Evolutionary conservation across 2,797 vertebrate species (phyloP).

Genomic region (Steatocranus sp.): DNA sequence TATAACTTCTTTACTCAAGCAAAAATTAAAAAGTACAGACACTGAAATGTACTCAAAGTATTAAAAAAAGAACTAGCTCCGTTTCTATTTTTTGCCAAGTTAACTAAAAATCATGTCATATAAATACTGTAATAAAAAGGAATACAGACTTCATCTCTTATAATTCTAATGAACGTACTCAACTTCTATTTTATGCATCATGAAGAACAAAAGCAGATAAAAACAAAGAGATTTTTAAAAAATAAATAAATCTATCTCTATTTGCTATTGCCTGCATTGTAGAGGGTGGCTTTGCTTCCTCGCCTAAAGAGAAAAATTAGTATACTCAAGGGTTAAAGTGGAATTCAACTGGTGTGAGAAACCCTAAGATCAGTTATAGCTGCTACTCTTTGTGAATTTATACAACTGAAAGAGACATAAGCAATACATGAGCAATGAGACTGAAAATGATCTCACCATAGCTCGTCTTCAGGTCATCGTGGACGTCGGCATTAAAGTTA

Average conservation of each 20-base stretch:
- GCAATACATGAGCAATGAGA: background rate
- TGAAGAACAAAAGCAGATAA: background rate
- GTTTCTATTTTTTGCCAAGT: background rate
- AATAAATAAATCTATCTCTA: background rate
- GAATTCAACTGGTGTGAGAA: background rate
- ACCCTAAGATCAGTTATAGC: background rate
- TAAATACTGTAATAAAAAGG: background rate
- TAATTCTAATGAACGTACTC: background rate
- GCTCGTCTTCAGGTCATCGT: slow-evolving; percentile 92
- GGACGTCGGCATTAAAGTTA: slow-evolving; percentile 90
- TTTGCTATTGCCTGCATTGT: background rate
- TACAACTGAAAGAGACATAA: background rate
- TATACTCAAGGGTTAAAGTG: background rate
- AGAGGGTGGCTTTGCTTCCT: background rate
- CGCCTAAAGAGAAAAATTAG: background rate
- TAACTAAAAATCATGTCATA: background rate
- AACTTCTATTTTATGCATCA: background rate
- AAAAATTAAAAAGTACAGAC: background rate
- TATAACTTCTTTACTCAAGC: background rate
- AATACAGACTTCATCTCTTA: background rate
- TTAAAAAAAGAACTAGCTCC: background rate
- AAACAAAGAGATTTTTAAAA: rapidly evolving
- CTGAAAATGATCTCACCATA: slow-evolving; percentile 74
- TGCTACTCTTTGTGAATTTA: background rate
- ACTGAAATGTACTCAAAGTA: background rate